Evolutionary conservation across 2,888 invertebrate species (phyloP), one percentile per base, ranked within the genome.

Genomic region (Pachycephus smyrnensis): DNA sequence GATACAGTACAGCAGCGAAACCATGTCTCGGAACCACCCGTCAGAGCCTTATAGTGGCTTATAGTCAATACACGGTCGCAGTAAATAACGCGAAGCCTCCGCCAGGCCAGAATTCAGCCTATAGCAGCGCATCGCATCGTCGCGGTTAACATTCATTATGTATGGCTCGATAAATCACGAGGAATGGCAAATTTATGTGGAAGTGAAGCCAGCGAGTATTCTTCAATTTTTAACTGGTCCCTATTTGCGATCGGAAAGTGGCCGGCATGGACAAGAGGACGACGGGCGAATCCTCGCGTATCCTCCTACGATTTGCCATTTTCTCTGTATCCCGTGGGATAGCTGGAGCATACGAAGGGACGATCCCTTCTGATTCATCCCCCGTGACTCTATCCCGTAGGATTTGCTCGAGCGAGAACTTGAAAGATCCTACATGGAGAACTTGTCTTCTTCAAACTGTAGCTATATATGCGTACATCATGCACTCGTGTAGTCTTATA

Each of bases 101-200:
- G 80, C 74, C 81, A 81, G 77, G 71, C 78, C 79, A 79, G 81
- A 75, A 76, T 77, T 76, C 77, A 68, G 69, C 35, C 69, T 71
- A 69, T 73, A 68, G 68, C 35, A 30, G 71, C 75, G 15, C 68
- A 71, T 76, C 77, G 68, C 73, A 76, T 81, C 79, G 80, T 80
- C 79, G 81, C 82, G 83, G 83, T 82, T 84, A 85, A 86, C 86
- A 86, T 87, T 88, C 85, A 85, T 85, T 85, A 85, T 84, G 81
- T 82, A 85, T 84, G 84, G 82, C 81, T 71, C 86, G 85, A 86
- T 88, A 88, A 89, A 88, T 89, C 87, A 87, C 86, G 81, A 82
- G 82, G 87, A 88, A 87, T 88, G 87, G 87, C 85, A 87, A 89
- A 89, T 89, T 89, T 89, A 89, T 88, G 87, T 86, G 87, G 84